phyloP scores from a whole-genome alignment of 2,797 vertebrate genomes.

The Australoheros facetus region DNA sequence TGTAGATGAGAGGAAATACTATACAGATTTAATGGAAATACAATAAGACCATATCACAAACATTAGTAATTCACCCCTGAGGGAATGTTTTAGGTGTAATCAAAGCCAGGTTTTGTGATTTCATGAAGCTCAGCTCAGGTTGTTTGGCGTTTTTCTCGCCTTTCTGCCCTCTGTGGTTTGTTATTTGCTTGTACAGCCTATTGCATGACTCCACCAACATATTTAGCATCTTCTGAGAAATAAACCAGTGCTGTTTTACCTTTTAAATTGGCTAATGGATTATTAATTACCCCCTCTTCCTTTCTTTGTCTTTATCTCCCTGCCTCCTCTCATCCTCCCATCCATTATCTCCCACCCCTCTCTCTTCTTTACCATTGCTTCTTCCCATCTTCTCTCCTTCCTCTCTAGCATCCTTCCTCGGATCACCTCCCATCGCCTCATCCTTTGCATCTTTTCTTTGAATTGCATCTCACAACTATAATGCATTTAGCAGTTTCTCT shows the following conservation, averaged over 20 bases:
- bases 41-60: not conserved
- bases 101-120: not conserved
- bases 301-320: constrained; percentile 3
- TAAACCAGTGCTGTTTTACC: constrained; percentile 19
- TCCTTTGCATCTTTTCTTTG: not conserved
- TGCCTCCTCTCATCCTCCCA: constrained; percentile 3
- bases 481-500: constrained; percentile 2
- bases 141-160: not conserved
- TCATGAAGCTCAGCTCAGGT: rapidly evolving
- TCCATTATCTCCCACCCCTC: constrained; percentile 20
- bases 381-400: not conserved
- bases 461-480: constrained; percentile 13
- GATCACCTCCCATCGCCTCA: not conserved
- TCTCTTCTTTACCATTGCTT: not conserved
- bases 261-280: constrained; percentile 54
- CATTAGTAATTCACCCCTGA: not conserved
- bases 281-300: constrained; percentile 51
- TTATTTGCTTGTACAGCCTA: not conserved
- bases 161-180: not conserved
- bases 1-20: not conserved
- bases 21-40: too few species aligned
- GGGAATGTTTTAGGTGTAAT: not conserved
- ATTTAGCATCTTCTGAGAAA: constrained; percentile 6
- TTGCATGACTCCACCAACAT: not conserved
- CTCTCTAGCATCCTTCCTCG: not conserved